Base-by-base conservation (phyloP, 2,113 vertebrate species). In the Brachionichthys hirsutus region DNA sequence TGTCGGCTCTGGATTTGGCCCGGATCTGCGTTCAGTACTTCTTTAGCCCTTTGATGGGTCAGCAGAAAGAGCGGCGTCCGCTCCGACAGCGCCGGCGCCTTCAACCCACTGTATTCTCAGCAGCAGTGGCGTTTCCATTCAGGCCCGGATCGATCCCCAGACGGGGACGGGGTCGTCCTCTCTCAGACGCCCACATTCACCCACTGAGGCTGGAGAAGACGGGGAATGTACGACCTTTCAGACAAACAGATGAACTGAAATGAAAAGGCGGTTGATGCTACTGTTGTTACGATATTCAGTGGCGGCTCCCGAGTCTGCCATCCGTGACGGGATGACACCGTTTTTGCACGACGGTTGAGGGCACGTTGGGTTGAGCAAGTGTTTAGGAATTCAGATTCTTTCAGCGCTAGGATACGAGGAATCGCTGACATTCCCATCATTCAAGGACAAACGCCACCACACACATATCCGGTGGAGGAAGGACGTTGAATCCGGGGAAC, bases 1-100 rank as follows among this genome's bases (percentile, higher is more conserved):
- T 1, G 42, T 38, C 48, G 2, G 53, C 46, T 53, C 6, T 54
- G 9, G 42, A 35, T 61, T 85, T 78, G 77, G 59, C 80, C 80
- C 67, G 80, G 67, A 70, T 80, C 80, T 80, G 75, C 78, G 52
- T 52, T 70, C 59, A 47, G 2, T 43, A 63, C 67, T 30, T 60
- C n/a, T 84, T 84, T 80, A 86, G 81, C 83, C 85, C 83, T 89
- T 84, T 78, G 69, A 75, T 67, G 74, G 74, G 55, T 47, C 19
- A 18, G 54, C 45, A 65, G 59, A 68, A 13, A 50, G 30, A 30
- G 8, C 3, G 3, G 24, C 47, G n/a, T 49, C 40, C 56, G 50
- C 62, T 52, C 40, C 47, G 8, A 40, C 16, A 72, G 64, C 58
- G 17, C 49, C 38, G 55, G 22, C 24, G 10, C 62, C 9, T 24